Base-by-base conservation (phyloP, 2,888 invertebrate genomes). In the Chrysolina oricalcia region DNA sequence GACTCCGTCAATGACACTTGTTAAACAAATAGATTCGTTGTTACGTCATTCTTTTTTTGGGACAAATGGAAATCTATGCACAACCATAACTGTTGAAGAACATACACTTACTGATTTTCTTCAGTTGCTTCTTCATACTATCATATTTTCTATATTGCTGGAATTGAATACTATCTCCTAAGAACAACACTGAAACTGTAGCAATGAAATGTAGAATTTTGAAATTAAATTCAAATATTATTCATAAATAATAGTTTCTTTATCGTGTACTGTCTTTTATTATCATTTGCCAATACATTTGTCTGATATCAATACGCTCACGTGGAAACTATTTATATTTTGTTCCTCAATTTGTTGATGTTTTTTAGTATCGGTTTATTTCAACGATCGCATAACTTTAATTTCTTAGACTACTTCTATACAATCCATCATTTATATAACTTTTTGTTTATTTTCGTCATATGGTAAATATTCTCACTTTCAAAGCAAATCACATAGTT, bases 251-350 rank as follows among this genome's bases (percentile, higher is more conserved):
- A 53, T 21, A 11, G 19, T 21, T 53, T 21, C 6, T 21, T 21
- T 21, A 53, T 53, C 53, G 19, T 17, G 19, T 4, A 9, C 17
- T 50, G 17, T 50, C 1, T 53, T 11, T 53, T 21, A 53, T 11
- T 21, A 53, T 53, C 11, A 53, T 13, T 53, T 53, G 53, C 53
- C 53, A 21, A 53, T 53, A 19, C 53, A 21, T 53, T 53, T 53
- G 19, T 21, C 21, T 21, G 53, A 10, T 11, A 53, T 21, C 11
- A 19, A 11, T 53, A 53, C 4, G n/a, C 9, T 10, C 21, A 21
- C 53, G 11, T 21, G 53, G 21, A 13, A 50, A 50, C 19, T 17
- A 5, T 43, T 43, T 43, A 43, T 43, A 15, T 43, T 13, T 43
- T 15, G 43, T 43, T 43, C 8, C 15, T 15, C 13, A 43, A 15